Percentiles rank a stretch among this genome's conserved stretches.
phyloP scores from a whole-genome alignment of 2,888 invertebrate species.

The Aphodius sticticus region DNA sequence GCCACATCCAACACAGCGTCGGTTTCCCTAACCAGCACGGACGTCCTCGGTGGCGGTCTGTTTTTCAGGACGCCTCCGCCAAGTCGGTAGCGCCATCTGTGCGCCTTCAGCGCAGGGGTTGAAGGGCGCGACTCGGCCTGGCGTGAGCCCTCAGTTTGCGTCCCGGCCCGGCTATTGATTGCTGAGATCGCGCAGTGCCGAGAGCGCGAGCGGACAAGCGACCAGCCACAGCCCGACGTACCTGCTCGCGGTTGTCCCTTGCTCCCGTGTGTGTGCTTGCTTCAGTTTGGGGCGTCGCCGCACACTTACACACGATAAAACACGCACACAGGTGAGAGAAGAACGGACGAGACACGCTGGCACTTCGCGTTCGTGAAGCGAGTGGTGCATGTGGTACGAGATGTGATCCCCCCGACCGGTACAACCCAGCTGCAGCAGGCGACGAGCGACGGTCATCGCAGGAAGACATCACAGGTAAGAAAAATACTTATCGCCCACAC shows the following conservation, averaged over 20 bases:
- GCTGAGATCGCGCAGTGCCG: conserved; percentile 47
- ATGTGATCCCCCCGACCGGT: conserved; percentile 21
- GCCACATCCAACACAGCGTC: neutral
- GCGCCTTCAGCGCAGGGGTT: conserved; percentile 33
- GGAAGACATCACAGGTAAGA: neutral
- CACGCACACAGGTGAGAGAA: conserved; percentile 7
- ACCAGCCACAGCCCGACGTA: conserved; percentile 50
- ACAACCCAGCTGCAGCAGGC: conserved; percentile 14
- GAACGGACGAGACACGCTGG: conserved; percentile 24
- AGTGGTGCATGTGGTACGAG: conserved; percentile 47
- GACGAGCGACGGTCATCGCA: conserved; percentile 34
- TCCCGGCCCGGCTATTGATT: conserved; percentile 50
- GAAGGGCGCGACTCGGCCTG: conserved; percentile 45
- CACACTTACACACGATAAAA: conserved; percentile 42
- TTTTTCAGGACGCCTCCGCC: neutral
- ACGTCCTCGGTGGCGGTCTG: conserved; percentile 1
- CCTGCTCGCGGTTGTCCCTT: conserved; percentile 24
- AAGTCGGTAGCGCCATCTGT: conserved; percentile 38
- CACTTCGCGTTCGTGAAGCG: conserved; percentile 39
- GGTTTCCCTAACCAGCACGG: neutral
- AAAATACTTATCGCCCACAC: neutral
- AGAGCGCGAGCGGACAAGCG: conserved; percentile 44
- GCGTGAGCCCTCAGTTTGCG: conserved; percentile 44
- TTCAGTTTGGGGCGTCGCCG: conserved; percentile 49
- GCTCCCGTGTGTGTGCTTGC: conserved; percentile 44